Conservation (phyloP, 1,140 invertebrate genomes). For the Chionoecetes opilio region DNA sequence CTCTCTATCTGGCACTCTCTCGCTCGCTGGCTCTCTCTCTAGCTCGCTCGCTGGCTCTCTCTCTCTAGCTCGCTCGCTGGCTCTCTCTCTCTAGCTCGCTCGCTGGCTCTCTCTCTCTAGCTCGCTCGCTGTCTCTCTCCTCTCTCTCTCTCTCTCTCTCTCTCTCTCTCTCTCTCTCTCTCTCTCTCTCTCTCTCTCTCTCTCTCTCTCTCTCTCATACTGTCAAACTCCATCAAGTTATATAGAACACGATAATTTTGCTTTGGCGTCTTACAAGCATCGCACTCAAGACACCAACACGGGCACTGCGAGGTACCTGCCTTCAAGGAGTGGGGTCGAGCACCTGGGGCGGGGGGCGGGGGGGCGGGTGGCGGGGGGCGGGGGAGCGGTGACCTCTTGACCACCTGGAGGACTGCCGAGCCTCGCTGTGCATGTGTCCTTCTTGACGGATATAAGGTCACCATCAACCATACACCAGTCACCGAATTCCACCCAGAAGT, state of each 20-base stretch:
- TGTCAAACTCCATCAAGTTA: not conserved
- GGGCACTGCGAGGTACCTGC: not conserved
- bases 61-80: not conserved
- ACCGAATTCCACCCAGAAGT: not conserved
- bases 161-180: too few species aligned
- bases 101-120: too few species aligned
- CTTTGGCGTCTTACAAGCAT: not conserved
- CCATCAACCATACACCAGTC: not conserved
- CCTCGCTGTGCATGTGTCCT: not conserved
- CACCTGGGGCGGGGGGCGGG: not conserved
- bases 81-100: too few species aligned
- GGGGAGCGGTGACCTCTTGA: not conserved
- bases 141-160: too few species aligned
- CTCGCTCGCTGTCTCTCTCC: not conserved
- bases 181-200: conserved; percentile 6
- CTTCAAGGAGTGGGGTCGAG: not conserved
- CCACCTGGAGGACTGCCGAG: not conserved
- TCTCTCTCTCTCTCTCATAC: not conserved
- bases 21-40: too few species aligned
- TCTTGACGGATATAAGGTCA: not conserved
- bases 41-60: not conserved
- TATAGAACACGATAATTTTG: not conserved
- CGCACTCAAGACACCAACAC: not conserved
- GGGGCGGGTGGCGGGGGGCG: too few species aligned
- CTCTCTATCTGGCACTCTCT: too few species aligned